Percentiles rank a stretch among this genome's conserved stretches.
These are phyloP conservation scores for Eucera pruinosa DNA, from an alignment of 2,888 invertebrate genomes.

Conservation along the genomic window DNA sequence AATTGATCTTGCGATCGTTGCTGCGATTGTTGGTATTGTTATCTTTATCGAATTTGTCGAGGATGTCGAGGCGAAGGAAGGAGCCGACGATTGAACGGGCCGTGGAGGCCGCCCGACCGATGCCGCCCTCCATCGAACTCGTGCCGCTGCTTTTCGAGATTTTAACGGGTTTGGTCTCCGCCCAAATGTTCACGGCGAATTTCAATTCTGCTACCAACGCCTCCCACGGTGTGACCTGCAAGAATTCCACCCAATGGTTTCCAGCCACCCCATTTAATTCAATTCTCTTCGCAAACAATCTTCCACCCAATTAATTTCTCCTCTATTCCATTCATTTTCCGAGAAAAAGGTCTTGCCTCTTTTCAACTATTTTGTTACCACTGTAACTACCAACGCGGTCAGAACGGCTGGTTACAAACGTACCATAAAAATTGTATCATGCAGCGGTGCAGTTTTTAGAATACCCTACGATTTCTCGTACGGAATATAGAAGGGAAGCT, in stretches of 20 bases:
- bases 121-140: slow-evolving; percentile 69
- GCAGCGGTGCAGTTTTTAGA: no score
- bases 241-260: slow-evolving; percentile 17
- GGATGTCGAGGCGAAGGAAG: slow-evolving; percentile 78
- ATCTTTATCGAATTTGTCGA: slow-evolving; percentile 79
- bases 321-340: no score
- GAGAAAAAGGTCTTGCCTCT: no score
- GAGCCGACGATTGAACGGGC: slow-evolving; percentile 79
- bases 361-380: no score
- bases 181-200: slow-evolving; percentile 90
- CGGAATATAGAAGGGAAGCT: no score
- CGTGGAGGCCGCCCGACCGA: slow-evolving; percentile 74
- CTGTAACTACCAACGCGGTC: no score
- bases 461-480: no score
- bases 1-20: slow-evolving; percentile 72
- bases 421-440: no score
- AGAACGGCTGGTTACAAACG: no score
- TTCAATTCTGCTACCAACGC: slow-evolving; percentile 89
- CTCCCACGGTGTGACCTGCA: slow-evolving; percentile 88
- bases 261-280: neutral
- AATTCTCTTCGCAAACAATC: no score
- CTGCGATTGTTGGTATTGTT: slow-evolving; percentile 69
- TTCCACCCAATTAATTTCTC: no score
- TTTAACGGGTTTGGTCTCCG: slow-evolving; percentile 89
- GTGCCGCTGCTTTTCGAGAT: slow-evolving; percentile 71